Evolutionary conservation across 2,888 invertebrate species (phyloP).

Genomic region (Heteropelma amictum): DNA sequence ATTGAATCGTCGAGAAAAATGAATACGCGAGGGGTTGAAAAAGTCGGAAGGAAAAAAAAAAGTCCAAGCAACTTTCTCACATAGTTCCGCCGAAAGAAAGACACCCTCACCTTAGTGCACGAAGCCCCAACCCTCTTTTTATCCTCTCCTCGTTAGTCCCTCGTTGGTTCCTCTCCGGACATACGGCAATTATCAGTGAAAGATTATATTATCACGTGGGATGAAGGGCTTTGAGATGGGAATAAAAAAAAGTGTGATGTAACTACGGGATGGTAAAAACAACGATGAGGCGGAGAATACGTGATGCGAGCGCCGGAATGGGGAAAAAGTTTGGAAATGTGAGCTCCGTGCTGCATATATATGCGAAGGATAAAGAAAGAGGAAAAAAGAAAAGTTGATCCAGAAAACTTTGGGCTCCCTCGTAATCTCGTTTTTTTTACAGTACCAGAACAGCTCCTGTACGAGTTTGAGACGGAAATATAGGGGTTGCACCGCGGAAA

Average conservation of each 20-base stretch:
- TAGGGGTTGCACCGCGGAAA: no score
- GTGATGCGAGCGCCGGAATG: constrained; percentile 22
- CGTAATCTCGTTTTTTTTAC: not conserved
- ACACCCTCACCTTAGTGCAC: no score
- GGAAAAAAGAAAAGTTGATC: constrained; percentile 30
- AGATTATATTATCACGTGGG: constrained; percentile 43
- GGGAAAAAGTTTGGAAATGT: constrained; percentile 20
- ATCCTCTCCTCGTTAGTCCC: not conserved
- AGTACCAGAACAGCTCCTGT: not conserved
- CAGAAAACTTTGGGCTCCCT: constrained; percentile 44
- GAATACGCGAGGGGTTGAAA: not conserved
- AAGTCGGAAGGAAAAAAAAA: not conserved
- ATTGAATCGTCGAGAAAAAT: constrained; percentile 23
- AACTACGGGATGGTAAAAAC: constrained; percentile 1
- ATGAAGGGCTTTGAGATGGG: constrained; percentile 27
- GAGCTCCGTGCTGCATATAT: constrained; percentile 6
- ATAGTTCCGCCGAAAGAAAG: no score
- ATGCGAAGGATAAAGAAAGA: not conserved
- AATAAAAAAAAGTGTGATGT: constrained; percentile 24
- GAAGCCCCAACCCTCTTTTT: no score
- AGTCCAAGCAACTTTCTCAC: no score
- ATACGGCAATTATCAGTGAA: constrained; percentile 54
- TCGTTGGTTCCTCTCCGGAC: not conserved
- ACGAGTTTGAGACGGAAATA: not conserved
- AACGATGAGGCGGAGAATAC: not conserved